A percentile compares a stretch with the other conserved stretches of the same genome.
phyloP scores from a whole-genome alignment of 2,888 invertebrate genomes.

The Polylopha cassiicola region DNA sequence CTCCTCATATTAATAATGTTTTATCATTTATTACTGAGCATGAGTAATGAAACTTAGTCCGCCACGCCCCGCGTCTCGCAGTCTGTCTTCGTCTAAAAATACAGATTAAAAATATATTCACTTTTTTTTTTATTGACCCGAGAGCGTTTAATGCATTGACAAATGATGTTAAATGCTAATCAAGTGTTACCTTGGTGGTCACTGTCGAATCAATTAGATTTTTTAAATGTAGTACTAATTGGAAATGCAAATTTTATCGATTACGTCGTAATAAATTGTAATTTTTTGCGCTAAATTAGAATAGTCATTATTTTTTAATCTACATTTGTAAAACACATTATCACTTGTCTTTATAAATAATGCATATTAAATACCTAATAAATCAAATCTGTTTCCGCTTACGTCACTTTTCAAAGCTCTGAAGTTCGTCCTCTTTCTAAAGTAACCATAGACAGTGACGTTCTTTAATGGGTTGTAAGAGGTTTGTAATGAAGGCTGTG shows the following conservation, averaged over 20 bases:
- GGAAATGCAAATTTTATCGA: conserved; percentile 19
- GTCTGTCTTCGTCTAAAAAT: conserved; percentile 72
- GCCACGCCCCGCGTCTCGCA: conserved; percentile 68
- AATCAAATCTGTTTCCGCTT: too few species aligned
- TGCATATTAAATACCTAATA: too few species aligned
- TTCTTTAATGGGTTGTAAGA: conserved; percentile 28
- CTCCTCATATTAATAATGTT: conserved; percentile 74
- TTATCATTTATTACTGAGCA: conserved; percentile 74
- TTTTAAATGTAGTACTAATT: conserved; percentile 22
- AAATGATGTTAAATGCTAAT: conserved; percentile 52
- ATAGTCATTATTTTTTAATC: conserved; percentile 1
- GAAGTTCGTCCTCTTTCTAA: too few species aligned
- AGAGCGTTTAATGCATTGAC: conserved; percentile 55
- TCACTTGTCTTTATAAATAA: too few species aligned
- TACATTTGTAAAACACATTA: too few species aligned
- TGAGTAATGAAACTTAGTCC: conserved; percentile 74
- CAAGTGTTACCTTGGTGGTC: conserved; percentile 29
- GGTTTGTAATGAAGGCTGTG: conserved; percentile 17
- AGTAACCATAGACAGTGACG: too few species aligned
- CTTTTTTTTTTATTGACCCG: conserved; percentile 49
- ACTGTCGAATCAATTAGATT: conserved; percentile 23
- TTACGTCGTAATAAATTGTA: conserved; percentile 3
- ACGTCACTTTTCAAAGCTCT: too few species aligned
- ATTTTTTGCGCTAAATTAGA: neutral
- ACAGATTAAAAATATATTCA: conserved; percentile 55